These are phyloP conservation scores for Corythornis vintsioides DNA, from an alignment of 2,113 vertebrate genomes.

Conservation along the genomic window DNA sequence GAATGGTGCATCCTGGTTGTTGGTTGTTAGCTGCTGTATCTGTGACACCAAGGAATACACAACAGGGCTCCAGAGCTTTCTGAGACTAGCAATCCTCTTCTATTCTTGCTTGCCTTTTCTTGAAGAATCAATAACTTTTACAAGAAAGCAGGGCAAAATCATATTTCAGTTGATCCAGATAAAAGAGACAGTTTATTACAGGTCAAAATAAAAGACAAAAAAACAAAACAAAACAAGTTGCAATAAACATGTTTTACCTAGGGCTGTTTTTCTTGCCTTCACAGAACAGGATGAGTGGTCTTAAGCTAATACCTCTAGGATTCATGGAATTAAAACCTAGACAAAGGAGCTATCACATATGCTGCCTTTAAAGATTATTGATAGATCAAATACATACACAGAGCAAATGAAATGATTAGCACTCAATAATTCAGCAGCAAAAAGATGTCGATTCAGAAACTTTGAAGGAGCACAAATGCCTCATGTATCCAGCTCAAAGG, in stretches of 20 bases:
- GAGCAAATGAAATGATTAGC: background rate
- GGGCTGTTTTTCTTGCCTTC: fast-evolving
- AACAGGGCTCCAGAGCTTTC: background rate
- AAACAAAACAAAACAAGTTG: background rate
- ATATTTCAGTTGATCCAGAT: background rate
- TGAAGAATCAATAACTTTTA: background rate
- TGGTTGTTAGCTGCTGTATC: fast-evolving
- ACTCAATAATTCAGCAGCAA: background rate
- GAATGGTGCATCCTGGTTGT: fast-evolving
- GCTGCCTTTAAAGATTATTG: background rate
- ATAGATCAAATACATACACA: background rate
- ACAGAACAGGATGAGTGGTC: background rate
- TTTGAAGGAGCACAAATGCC: background rate
- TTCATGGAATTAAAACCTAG: background rate
- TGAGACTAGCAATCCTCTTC: background rate
- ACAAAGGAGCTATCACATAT: background rate
- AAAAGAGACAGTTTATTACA: background rate
- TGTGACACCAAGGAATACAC: background rate
- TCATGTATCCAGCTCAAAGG: background rate
- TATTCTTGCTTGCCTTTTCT: background rate
- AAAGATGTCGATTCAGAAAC: background rate
- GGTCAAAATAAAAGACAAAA: background rate
- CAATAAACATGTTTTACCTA: background rate
- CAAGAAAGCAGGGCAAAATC: background rate
- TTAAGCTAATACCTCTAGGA: background rate